A percentile compares a stretch with the other conserved stretches of the same genome.
Evolutionary conservation across 2,888 invertebrate genomes (phyloP).

Genomic region (Pterobdella sp.): DNA sequence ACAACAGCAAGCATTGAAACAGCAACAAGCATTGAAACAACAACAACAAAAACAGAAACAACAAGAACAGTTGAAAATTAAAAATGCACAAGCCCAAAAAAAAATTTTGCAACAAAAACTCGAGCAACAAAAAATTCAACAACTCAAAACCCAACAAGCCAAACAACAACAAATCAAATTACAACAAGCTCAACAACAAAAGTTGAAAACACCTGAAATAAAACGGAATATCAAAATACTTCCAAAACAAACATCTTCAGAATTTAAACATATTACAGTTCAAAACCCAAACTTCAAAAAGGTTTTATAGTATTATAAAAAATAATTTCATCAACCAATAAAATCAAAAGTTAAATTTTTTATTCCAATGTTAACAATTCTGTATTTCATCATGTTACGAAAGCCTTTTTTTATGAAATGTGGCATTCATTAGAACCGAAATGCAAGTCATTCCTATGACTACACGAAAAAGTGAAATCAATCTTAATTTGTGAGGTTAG

Average conservation of each 20-base stretch:
- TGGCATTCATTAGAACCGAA: no score
- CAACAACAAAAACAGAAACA: neutral
- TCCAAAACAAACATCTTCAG: neutral
- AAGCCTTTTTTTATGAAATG: no score
- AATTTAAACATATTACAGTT: neutral
- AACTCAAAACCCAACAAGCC: neutral
- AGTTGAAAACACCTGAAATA: neutral
- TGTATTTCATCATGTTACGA: no score
- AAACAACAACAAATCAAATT: neutral
- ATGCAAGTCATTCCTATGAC: no score
- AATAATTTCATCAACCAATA: no score
- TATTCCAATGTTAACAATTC: no score
- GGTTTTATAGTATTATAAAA: no score
- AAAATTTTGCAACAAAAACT: neutral
- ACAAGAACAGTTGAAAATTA: neutral
- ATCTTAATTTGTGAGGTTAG: no score
- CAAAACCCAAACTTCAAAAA: slow-evolving; percentile 12
- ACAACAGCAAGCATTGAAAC: neutral
- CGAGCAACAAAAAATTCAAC: neutral
- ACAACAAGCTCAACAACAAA: slow-evolving; percentile 5
- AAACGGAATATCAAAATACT: neutral
- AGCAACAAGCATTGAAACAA: neutral
- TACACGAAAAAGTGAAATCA: no score
- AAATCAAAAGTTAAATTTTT: no score
- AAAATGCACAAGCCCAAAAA: slow-evolving; percentile 1